Evolutionary conservation across 2,113 vertebrate genomes (phyloP), one percentile per base, ranked within the genome.

Genomic region (Mormyrus iriodes): DNA sequence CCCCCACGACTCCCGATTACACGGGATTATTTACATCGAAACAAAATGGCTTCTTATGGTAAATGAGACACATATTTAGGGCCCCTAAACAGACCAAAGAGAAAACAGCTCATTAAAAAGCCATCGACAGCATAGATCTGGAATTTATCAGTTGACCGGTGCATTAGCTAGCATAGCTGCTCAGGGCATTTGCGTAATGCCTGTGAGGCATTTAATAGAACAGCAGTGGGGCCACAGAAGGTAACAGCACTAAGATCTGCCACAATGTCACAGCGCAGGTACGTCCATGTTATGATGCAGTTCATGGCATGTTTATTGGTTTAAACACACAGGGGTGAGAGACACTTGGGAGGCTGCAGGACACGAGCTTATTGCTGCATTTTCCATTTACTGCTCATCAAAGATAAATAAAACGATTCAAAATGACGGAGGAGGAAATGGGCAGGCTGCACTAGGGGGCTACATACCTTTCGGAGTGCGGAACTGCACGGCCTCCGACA

Each of bases 401-500:
- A 52, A 48, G 46, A 51, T 5, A 86, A 49, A 86, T 21, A 44
- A 44, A 86, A 6, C 8, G 53, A 83, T 35, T 17, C 8, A 53
- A 86, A 86, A 52, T 17, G 31, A 12, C 2, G 6, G 17, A 87
- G 55, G 92, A 93, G 91, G 90, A 90, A 91, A 89, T 65, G 91
- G 24, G 61, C 88, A 31, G 84, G 46, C 73, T 10, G 92, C 88
- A 61, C 55, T 61, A 88, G 89, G 17, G 2, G 39, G 35, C 7
- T 12, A 13, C 35, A 13, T 94, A 99, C 98, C 97, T 97, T 99
- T 99, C 5, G 98, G 98, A 4, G 98, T 99, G 90, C 98, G 95
- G 95, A 99, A 99, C 7, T 98, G 97, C 2, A 99, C 98, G 0
- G 98, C 97, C 82, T 99, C 98, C 0, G 98, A 99, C 97, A 99